Percentiles rank a stretch among this genome's conserved stretches.
Conservation (phyloP, 2,113 vertebrate genomes). For the Dicrurus megarhynchus region DNA sequence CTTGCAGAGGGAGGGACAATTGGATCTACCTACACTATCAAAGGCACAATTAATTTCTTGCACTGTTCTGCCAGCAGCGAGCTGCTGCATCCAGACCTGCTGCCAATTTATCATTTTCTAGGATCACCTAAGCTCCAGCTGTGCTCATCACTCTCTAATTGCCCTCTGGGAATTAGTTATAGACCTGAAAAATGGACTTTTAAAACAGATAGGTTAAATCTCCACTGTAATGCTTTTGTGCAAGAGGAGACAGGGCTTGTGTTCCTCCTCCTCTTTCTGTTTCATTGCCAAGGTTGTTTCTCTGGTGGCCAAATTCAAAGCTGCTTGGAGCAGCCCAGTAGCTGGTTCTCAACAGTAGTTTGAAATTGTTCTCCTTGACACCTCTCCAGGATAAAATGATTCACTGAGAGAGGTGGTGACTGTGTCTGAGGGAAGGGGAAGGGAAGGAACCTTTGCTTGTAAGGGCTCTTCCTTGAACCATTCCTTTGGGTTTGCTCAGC, state of each 20-base stretch:
- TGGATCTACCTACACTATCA: not conserved
- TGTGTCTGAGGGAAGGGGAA: not conserved
- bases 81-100: not conserved
- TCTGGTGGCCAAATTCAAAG: constrained; percentile 23
- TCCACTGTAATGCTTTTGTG: not conserved
- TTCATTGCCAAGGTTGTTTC: constrained; percentile 16
- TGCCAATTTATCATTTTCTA: not conserved
- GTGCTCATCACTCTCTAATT: not conserved
- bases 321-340: constrained; percentile 30
- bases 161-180: constrained; percentile 9
- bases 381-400: constrained; percentile 40
- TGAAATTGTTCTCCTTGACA: constrained; percentile 17
- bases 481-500: constrained; percentile 5
- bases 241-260: not conserved
- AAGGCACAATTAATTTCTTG: not conserved
- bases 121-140: constrained; percentile 17
- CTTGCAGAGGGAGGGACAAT: not conserved
- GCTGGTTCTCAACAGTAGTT: constrained; percentile 2
- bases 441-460: not conserved
- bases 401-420: not conserved
- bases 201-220: not conserved
- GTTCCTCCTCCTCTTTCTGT: not conserved
- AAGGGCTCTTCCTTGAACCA: not conserved
- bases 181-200: constrained; percentile 24
- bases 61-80: not conserved